These are phyloP conservation scores for Marmota monax DNA, from an alignment of 2,113 vertebrate genomes.

Conservation along the genomic window DNA sequence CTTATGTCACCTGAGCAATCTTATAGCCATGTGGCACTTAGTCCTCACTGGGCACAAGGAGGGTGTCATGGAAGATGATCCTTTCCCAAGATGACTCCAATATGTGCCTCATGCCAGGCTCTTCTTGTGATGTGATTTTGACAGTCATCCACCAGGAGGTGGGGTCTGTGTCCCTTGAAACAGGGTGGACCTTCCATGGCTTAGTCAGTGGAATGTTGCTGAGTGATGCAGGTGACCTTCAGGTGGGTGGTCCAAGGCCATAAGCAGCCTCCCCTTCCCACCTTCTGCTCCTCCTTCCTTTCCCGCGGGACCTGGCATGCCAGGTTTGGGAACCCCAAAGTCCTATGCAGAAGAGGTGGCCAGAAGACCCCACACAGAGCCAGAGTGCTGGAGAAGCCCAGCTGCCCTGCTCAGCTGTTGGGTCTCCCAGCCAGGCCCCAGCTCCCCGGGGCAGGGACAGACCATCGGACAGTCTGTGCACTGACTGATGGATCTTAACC, in stretches of 20 bases:
- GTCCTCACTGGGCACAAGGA: background rate
- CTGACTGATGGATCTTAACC: too few relatives aligned
- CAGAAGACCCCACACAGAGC: background rate
- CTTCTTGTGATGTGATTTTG: background rate
- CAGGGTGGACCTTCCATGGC: background rate
- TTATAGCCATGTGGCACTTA: background rate
- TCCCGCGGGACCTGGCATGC: fast-evolving
- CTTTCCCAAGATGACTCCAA: background rate
- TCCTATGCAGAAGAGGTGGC: fast-evolving
- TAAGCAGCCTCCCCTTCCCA: background rate
- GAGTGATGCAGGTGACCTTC: background rate
- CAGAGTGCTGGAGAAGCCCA: background rate
- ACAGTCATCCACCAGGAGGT: background rate
- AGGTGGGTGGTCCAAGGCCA: background rate
- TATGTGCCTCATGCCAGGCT: fast-evolving
- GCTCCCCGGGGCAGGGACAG: fast-evolving
- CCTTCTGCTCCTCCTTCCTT: background rate
- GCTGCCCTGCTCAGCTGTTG: background rate
- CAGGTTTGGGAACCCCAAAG: background rate
- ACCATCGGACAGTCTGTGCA: too few relatives aligned
- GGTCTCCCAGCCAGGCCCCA: background rate
- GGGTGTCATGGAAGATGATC: background rate
- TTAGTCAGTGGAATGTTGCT: background rate
- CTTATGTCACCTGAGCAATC: background rate
- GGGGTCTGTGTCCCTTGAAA: background rate